A percentile compares a stretch with the other conserved stretches of the same genome.
Evolutionary conservation across 2,797 vertebrate species (phyloP).

Genomic region (Graptemys geographica): DNA sequence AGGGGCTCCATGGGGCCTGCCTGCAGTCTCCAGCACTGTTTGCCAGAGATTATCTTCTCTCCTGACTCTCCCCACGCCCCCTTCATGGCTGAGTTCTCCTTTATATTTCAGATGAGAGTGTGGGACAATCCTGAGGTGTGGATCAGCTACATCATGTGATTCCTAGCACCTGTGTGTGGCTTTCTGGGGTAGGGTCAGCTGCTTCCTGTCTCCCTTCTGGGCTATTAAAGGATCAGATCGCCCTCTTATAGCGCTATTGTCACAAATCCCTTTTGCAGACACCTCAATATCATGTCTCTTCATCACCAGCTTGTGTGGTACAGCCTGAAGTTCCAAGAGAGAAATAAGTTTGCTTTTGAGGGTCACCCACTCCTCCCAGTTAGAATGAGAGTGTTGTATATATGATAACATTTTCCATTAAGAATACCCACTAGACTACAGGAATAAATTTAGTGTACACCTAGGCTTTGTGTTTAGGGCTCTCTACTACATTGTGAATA

Average conservation of each 20-base stretch:
- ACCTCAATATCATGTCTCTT: not conserved
- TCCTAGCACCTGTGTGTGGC: not conserved
- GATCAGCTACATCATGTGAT: not conserved
- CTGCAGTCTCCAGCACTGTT: not conserved
- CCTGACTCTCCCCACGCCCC: not conserved
- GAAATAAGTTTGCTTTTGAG: not conserved
- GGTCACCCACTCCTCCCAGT: not conserved
- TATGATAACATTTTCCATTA: not conserved
- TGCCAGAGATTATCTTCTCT: not conserved
- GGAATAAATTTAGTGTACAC: not conserved
- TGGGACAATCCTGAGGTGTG: not conserved
- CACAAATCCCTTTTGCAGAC: not conserved
- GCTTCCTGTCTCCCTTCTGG: not conserved
- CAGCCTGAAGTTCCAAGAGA: not conserved
- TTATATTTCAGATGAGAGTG: not conserved
- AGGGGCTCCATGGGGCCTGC: not conserved
- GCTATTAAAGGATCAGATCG: too few species aligned
- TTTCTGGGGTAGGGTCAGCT: not conserved
- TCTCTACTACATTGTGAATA: not conserved
- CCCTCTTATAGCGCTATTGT: not conserved
- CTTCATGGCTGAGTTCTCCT: not conserved
- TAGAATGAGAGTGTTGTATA: fast-evolving
- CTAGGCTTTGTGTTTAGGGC: not conserved
- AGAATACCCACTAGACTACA: not conserved
- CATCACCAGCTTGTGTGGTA: not conserved